Evolutionary conservation across 2,888 invertebrate species (phyloP).

Genomic region (Morpho achilles): DNA sequence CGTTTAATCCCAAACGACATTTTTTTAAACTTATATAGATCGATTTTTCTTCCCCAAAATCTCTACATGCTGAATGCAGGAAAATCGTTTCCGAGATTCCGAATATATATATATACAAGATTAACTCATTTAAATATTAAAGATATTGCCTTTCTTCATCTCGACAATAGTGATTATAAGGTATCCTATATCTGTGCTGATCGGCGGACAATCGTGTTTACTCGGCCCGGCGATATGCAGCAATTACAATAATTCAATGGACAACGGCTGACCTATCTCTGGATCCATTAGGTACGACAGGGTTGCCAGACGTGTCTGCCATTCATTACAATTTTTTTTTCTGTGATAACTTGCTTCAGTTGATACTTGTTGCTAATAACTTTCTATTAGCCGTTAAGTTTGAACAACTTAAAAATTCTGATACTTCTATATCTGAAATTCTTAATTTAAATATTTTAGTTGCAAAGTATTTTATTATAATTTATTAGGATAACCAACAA

Average conservation of each 20-base stretch:
- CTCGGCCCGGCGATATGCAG: slow-evolving; percentile 26
- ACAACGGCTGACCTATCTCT: slow-evolving; percentile 48
- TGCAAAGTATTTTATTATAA: too few relatives aligned
- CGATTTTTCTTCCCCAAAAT: too few relatives aligned
- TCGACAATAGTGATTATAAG: background rate
- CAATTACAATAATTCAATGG: slow-evolving; percentile 59
- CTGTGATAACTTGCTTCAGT: background rate
- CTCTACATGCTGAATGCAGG: too few relatives aligned
- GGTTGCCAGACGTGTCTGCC: slow-evolving; percentile 7
- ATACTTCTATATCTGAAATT: too few relatives aligned
- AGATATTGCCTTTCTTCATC: background rate
- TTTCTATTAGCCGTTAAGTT: background rate
- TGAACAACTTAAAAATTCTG: too few relatives aligned
- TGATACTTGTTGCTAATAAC: background rate
- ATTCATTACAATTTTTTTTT: background rate
- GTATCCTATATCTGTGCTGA: slow-evolving; percentile 15
- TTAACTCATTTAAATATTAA: background rate
- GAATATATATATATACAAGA: too few relatives aligned
- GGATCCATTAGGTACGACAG: slow-evolving; percentile 43
- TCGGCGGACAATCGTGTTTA: slow-evolving; percentile 21
- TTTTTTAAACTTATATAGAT: too few relatives aligned
- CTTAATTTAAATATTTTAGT: too few relatives aligned
- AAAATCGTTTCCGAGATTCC: too few relatives aligned
- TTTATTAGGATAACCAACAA: too few relatives aligned
- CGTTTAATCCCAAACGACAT: too few relatives aligned